phyloP scores from a whole-genome alignment of 2,113 vertebrate species.

The Coracopsis vasa region DNA sequence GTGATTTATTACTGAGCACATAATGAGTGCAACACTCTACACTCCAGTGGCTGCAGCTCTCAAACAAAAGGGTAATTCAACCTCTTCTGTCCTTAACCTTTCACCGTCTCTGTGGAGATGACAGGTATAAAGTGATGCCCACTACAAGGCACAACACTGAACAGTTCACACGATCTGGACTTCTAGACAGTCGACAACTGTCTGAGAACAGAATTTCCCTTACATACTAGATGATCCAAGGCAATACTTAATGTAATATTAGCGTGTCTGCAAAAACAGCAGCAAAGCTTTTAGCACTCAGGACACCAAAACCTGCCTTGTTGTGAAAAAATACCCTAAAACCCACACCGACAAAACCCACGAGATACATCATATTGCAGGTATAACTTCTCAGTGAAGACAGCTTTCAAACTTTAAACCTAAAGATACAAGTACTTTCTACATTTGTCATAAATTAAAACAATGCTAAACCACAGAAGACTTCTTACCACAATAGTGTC shows the following conservation, averaged over 20 bases:
- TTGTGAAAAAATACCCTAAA: not conserved
- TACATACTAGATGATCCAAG: not conserved
- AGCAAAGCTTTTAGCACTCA: not conserved
- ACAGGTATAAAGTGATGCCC: not conserved
- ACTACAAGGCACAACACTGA: not conserved
- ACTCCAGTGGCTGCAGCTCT: not conserved
- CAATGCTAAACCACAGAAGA: not conserved
- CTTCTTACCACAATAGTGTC: constrained; percentile 94
- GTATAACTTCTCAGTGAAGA: not conserved
- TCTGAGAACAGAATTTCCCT: not conserved
- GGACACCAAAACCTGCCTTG: not conserved
- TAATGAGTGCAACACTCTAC: not conserved
- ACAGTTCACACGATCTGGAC: not conserved
- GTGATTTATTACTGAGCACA: not conserved
- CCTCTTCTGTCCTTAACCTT: not conserved
- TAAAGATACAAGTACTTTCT: not conserved
- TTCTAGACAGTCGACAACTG: not conserved
- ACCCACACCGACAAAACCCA: not conserved
- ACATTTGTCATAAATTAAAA: not conserved
- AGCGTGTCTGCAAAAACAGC: not conserved
- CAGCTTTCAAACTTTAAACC: not conserved
- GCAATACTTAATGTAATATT: not conserved
- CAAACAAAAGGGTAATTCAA: not conserved
- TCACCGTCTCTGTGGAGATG: not conserved
- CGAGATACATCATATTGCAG: not conserved